phyloP scores from a whole-genome alignment of 2,113 vertebrate genomes.

The Oryzias curvinotus region DNA sequence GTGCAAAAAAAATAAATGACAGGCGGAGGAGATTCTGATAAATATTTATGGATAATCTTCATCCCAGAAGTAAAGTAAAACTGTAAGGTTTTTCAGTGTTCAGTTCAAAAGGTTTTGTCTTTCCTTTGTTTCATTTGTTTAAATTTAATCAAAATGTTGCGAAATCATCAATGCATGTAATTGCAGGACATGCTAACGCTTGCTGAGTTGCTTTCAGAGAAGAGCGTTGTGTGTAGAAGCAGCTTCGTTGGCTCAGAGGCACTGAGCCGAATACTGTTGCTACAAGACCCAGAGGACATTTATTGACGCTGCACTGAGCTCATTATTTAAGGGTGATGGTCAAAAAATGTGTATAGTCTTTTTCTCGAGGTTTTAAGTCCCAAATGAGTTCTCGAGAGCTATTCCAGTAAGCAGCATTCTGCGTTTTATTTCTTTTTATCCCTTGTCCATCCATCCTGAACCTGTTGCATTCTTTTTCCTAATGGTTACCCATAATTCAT shows the following conservation, averaged over 20 bases:
- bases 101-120: too few relatives aligned
- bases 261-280: slow-evolving; percentile 43
- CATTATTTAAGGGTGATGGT: slow-evolving; percentile 7
- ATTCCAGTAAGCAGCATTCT: too few relatives aligned
- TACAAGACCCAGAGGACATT: slow-evolving; percentile 22
- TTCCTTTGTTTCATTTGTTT: neutral
- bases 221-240: slow-evolving; percentile 14
- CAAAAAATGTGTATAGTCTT: neutral
- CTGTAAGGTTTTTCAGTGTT: too few relatives aligned
- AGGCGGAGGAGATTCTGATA: neutral
- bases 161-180: neutral
- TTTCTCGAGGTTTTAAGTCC: neutral
- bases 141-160: neutral
- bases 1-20: slow-evolving; percentile 2
- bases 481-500: slow-evolving; percentile 12
- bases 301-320: slow-evolving; percentile 14
- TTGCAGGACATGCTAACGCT: neutral
- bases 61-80: too few relatives aligned
- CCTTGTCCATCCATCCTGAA: neutral
- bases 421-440: too few relatives aligned
- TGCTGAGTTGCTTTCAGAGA: slow-evolving; percentile 18
- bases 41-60: neutral
- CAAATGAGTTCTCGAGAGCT: neutral
- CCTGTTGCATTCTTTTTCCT: neutral
- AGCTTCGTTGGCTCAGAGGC: slow-evolving; percentile 26